These are phyloP conservation scores for Pyrocephalus nanus DNA, from an alignment of 2,797 vertebrate genomes.

Conservation along the genomic window DNA sequence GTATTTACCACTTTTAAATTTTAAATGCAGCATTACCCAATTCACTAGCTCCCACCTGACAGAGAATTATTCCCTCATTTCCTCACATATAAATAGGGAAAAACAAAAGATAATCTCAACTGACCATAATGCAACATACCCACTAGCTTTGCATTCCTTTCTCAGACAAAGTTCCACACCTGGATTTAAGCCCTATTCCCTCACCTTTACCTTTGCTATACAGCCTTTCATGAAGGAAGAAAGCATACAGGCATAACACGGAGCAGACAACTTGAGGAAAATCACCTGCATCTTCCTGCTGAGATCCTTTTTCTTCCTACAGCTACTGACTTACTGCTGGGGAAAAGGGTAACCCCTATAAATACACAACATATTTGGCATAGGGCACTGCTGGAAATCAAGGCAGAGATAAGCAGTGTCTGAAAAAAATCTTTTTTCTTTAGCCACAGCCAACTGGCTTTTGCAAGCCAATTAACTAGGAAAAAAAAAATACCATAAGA, in stretches of 20 bases:
- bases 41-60: neutral
- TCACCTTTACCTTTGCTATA: neutral
- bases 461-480: neutral
- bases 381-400: neutral
- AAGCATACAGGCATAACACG: neutral
- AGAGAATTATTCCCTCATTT: neutral
- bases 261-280: neutral
- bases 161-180: neutral
- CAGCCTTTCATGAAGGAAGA: neutral
- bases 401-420: neutral
- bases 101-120: neutral
- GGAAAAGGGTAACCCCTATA: neutral
- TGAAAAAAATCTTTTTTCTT: neutral
- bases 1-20: neutral
- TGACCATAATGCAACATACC: neutral
- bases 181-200: neutral
- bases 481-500: neutral
- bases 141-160: neutral
- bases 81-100: neutral
- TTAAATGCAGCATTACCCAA: neutral
- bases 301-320: neutral
- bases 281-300: neutral
- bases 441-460: neutral
- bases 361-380: neutral
- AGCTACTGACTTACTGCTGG: neutral